Evolutionary conservation across 2,113 vertebrate species (phyloP).

Genomic region (Desmodus rotundus): DNA sequence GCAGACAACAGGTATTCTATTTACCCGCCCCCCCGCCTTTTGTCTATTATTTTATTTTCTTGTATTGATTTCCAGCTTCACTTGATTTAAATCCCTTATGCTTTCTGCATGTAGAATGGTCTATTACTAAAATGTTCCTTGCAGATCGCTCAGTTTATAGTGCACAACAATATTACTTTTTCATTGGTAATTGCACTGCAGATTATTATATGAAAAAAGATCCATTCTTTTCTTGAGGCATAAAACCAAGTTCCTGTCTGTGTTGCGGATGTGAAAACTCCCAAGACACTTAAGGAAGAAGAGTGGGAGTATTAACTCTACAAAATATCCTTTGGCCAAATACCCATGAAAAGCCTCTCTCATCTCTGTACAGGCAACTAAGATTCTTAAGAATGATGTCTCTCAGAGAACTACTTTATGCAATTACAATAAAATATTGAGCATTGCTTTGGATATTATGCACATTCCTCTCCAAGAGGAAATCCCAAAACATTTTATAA

Average conservation of each 20-base stretch:
- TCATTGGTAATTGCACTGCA: conserved; percentile 84
- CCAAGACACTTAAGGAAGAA: conserved; percentile 85
- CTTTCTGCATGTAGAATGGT: conserved; percentile 61
- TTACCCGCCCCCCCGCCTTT: conserved; percentile 19
- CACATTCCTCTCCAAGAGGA: conserved; percentile 63
- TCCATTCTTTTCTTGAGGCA: conserved; percentile 84
- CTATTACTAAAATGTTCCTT: conserved; percentile 76
- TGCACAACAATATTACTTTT: conserved; percentile 83
- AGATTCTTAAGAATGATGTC: conserved; percentile 76
- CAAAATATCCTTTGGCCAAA: conserved; percentile 79
- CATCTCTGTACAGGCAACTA: conserved; percentile 74
- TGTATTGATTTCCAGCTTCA: conserved; percentile 66
- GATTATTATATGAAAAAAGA: conserved; percentile 85
- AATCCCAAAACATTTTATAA: conserved; percentile 70
- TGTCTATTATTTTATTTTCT: conserved; percentile 59
- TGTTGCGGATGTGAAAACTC: conserved; percentile 88
- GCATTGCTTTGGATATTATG: conserved; percentile 72
- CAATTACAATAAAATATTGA: conserved; percentile 81
- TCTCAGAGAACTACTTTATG: conserved; percentile 79
- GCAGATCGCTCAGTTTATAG: conserved; percentile 80
- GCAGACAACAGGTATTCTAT: conserved; percentile 12
- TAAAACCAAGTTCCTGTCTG: conserved; percentile 88
- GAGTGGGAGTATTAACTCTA: conserved; percentile 87
- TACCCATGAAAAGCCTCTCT: conserved; percentile 81
- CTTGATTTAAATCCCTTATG: conserved; percentile 82